phyloP scores from a whole-genome alignment of 2,113 vertebrate genomes.

The Barnardius zonarius region DNA sequence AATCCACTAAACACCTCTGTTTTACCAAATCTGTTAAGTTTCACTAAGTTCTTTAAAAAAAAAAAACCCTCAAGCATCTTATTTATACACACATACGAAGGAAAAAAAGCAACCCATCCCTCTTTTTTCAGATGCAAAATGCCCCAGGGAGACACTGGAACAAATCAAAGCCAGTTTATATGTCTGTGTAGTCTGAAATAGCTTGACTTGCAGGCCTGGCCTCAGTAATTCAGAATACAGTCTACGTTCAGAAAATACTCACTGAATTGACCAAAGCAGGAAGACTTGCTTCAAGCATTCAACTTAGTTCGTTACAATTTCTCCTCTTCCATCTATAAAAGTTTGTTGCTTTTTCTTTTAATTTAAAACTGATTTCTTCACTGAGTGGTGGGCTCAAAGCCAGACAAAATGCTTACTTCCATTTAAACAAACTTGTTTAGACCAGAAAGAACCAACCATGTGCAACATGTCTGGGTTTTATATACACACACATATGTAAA shows the following conservation, averaged over 20 bases:
- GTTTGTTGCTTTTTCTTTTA: not conserved
- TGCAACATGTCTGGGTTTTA: not conserved
- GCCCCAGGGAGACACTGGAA: not conserved
- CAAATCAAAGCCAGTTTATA: not conserved
- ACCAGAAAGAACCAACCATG: not conserved
- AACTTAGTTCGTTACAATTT: not conserved
- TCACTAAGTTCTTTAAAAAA: not conserved
- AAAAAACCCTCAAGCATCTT: not conserved
- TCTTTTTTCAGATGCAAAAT: not conserved
- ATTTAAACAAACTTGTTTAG: not conserved
- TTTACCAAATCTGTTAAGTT: not conserved
- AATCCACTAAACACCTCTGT: not conserved
- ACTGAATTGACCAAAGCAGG: not conserved
- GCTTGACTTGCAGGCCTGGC: not conserved
- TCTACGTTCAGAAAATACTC: not conserved
- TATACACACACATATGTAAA: accelerated
- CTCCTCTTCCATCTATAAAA: not conserved
- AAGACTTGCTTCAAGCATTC: not conserved
- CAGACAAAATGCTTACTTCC: not conserved
- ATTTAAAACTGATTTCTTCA: not conserved
- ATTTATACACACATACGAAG: not conserved
- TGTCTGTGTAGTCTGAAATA: not conserved
- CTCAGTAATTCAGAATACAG: not conserved
- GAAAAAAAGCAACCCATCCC: not conserved
- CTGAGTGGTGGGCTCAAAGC: not conserved